Evolutionary conservation across 2,888 invertebrate genomes (phyloP).

Genomic region (Amphimallon solstitiale): DNA sequence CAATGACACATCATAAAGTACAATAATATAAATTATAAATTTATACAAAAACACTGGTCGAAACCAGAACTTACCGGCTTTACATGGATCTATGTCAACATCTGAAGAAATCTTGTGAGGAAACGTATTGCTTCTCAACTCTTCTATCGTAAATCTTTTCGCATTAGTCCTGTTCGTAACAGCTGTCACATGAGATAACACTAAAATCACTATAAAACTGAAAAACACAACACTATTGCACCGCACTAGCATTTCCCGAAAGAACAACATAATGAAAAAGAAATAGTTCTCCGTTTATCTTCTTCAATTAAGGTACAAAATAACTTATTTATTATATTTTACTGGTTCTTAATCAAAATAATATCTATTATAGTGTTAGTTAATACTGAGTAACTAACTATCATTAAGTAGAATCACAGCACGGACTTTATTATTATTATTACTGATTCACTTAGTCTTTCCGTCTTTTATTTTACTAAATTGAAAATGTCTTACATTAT

Average conservation of each 20-base stretch:
- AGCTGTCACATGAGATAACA: background rate
- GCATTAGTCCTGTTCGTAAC: slow-evolving; percentile 15
- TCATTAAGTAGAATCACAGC: slow-evolving; percentile 25
- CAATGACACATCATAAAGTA: background rate
- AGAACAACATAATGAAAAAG: background rate
- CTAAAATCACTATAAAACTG: background rate
- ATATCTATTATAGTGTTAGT: background rate
- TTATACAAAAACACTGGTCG: background rate
- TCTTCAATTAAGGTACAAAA: too few species aligned
- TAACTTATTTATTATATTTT: too few species aligned
- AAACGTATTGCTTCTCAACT: slow-evolving; percentile 73
- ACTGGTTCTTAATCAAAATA: too few species aligned
- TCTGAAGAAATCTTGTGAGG: slow-evolving; percentile 77
- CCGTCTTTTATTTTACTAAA: too few species aligned
- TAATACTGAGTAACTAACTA: background rate
- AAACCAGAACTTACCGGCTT: slow-evolving; percentile 75
- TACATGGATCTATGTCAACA: slow-evolving; percentile 85
- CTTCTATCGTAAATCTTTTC: slow-evolving; percentile 71
- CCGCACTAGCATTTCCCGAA: background rate
- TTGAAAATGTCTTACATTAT: background rate
- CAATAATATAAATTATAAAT: background rate
- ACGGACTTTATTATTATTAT: background rate
- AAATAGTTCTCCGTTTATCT: background rate
- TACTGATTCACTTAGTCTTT: too few species aligned
- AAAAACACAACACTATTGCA: background rate